Base-by-base conservation (phyloP, 2,888 invertebrate genomes). In the Halictus ligatus region DNA sequence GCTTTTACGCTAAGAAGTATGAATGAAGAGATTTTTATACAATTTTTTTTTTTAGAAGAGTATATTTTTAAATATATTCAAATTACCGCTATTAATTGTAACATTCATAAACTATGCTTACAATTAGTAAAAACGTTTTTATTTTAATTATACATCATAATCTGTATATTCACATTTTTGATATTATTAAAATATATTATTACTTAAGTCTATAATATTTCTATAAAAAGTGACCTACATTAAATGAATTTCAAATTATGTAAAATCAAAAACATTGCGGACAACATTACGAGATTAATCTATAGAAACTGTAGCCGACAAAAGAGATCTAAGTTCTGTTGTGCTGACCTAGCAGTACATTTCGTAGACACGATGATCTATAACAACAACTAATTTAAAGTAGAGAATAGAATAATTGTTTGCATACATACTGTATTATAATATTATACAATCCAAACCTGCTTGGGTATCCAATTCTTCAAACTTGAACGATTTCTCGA, bases 31-130 rank as follows among this genome's bases (percentile, higher is more conserved):
- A 29, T 75, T 67, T 58, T 72, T 78, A 76, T 67, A 79, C 54
- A 25, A 60, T 82, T 25, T 69, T 35, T 25, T 69, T 35, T 35
- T 75, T 25, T 71, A 35, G 75, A 74, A 84, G 58, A 82, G 78
- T 82, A 84, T 79, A 83, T 85, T 83, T 85, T 76, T n/a, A 21
- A 77, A 74, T 48, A 72, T 43, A 69, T 48, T 69, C n/a, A 73
- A 48, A 25, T 75, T 54, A 78, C 25, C 67, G 71, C 67, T 12
- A 75, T 15, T 12, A n/a, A 64, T 72, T 73, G 50, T 54, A 64
- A 75, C 60, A 75, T 29, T 43, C 25, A n/a, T 15, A 75, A 71
- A 48, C 48, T 25, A 78, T 43, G 29, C 13, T 29, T 67, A 58
- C 21, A 58, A n/a, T n/a, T 58, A 74, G 40, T 74, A 75, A 60